Evolutionary conservation across 2,113 vertebrate species (phyloP).

Genomic region (Anoplopoma fimbria): DNA sequence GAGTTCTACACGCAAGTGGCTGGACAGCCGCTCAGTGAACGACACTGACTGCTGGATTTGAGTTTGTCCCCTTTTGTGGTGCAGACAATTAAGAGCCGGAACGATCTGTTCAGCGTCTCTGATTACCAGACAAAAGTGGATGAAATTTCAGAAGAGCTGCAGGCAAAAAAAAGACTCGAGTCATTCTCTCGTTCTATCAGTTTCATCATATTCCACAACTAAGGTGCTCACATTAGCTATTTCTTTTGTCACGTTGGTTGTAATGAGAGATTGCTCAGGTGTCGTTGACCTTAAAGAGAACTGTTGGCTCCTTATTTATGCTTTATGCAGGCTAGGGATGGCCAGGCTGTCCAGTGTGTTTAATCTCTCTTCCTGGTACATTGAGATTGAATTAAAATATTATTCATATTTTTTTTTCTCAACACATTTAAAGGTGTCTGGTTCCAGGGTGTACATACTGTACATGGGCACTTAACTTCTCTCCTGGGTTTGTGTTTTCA

Average conservation of each 20-base stretch:
- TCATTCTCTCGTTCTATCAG: background rate
- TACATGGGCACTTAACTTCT: background rate
- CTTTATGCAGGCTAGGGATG: background rate
- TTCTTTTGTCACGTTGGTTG: background rate
- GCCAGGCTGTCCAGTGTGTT: background rate
- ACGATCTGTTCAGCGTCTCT: slow-evolving; percentile 20
- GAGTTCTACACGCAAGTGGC: background rate
- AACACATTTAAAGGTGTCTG: background rate
- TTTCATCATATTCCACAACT: slow-evolving; percentile 18
- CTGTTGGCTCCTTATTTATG: background rate
- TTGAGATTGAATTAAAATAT: background rate
- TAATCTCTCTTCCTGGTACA: background rate
- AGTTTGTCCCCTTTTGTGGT: slow-evolving; percentile 4
- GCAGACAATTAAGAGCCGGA: slow-evolving; percentile 7
- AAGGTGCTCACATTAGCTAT: background rate
- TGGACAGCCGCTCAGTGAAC: background rate
- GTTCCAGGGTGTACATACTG: background rate
- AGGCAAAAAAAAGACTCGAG: slow-evolving; percentile 6
- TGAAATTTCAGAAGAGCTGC: slow-evolving; percentile 40
- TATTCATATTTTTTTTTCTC: background rate
- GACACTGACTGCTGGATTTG: background rate
- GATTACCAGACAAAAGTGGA: slow-evolving; percentile 34
- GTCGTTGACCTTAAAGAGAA: background rate
- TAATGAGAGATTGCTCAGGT: slow-evolving; percentile 4
- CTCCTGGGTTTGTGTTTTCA: background rate